Percentiles rank a stretch among this genome's conserved stretches.
These are phyloP conservation scores for Sisor rabdophorus DNA, from an alignment of 2,113 vertebrate species.

Conservation along the genomic window DNA sequence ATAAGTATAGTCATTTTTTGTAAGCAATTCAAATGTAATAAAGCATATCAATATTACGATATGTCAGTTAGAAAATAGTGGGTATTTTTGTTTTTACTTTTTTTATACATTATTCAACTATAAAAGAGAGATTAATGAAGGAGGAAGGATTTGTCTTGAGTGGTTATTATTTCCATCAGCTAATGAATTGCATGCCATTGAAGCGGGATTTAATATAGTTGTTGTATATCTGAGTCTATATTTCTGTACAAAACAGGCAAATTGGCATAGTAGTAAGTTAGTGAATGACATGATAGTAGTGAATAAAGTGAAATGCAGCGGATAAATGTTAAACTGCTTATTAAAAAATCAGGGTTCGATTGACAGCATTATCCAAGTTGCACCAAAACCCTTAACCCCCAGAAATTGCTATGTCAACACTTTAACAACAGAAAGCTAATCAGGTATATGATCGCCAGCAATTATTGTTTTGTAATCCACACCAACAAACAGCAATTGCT, in stretches of 20 bases:
- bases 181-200: slow-evolving; percentile 60
- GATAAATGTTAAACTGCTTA: not conserved
- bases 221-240: not conserved
- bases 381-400: not conserved
- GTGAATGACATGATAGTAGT: too few relatives aligned
- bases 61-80: not conserved
- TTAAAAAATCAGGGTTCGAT: too few relatives aligned
- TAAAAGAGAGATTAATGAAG: slow-evolving; percentile 7
- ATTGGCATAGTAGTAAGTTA: too few relatives aligned
- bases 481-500: too few relatives aligned
- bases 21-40: not conserved
- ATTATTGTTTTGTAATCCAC: too few relatives aligned
- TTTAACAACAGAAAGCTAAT: not conserved
- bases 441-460: not conserved
- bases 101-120: slow-evolving; percentile 3
- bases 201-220: too few relatives aligned
- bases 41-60: not conserved
- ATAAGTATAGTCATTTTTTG: slow-evolving; percentile 16
- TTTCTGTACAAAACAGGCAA: not conserved
- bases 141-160: slow-evolving; percentile 57
- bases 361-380: not conserved
- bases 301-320: too few relatives aligned
- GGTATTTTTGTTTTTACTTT: not conserved
- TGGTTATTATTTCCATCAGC: slow-evolving; percentile 65
- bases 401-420: not conserved